Evolutionary conservation across 2,113 vertebrate genomes (phyloP).

Genomic region (Bagarius yarrelli): DNA sequence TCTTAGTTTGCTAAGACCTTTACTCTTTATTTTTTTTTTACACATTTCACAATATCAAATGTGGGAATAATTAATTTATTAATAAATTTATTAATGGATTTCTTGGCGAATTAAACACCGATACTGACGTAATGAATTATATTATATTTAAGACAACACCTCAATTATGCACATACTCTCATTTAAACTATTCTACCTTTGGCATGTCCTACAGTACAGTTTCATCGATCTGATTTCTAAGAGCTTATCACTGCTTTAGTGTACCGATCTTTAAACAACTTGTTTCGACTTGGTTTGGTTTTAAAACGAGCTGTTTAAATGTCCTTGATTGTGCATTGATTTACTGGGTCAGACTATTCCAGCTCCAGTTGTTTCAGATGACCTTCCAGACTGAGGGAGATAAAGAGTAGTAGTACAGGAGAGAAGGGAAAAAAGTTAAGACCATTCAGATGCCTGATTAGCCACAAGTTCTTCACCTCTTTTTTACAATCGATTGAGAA

Average conservation of each 20-base stretch:
- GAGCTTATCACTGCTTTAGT: background rate
- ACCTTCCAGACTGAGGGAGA: constrained; percentile 45
- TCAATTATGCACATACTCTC: background rate
- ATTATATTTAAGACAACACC: background rate
- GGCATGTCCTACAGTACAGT: background rate
- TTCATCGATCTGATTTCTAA: background rate
- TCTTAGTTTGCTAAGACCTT: no score
- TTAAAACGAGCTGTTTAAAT: constrained; percentile 44
- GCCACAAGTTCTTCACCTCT: constrained; percentile 27
- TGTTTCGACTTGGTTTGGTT: background rate
- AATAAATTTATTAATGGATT: no score
- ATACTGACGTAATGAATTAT: no score
- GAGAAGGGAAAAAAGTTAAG: background rate
- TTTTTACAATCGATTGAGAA: constrained; percentile 47
- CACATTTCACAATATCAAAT: no score
- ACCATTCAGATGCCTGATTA: constrained; percentile 36
- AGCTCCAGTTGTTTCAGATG: constrained; percentile 41
- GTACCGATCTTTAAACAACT: constrained; percentile 10
- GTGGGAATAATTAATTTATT: no score
- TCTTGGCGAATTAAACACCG: background rate
- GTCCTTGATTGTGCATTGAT: constrained; percentile 53
- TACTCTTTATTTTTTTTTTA: no score
- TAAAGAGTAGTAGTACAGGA: background rate
- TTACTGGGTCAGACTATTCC: constrained; percentile 32
- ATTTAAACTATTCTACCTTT: background rate